Evolutionary conservation across 2,797 vertebrate genomes (phyloP).

Genomic region (Carapus acus): DNA sequence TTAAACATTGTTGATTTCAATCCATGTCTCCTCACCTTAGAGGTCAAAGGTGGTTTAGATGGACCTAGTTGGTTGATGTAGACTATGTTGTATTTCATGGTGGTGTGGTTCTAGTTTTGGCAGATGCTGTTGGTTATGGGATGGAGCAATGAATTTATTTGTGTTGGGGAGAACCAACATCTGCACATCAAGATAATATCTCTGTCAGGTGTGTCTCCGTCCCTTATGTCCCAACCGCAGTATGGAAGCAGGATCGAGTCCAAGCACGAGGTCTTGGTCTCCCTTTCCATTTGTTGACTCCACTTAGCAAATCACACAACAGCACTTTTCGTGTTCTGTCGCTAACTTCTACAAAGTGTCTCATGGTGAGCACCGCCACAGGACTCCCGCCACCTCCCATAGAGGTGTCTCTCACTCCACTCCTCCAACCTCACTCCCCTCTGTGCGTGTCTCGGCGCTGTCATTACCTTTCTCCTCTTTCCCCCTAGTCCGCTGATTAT

Average conservation of each 20-base stretch:
- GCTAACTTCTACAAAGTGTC: background rate
- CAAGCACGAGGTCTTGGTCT: constrained; percentile 30
- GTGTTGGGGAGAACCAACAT: too few relatives aligned
- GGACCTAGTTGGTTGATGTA: too few relatives aligned
- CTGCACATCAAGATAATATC: too few relatives aligned
- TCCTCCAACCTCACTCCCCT: background rate
- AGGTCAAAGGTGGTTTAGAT: too few relatives aligned
- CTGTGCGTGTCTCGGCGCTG: background rate
- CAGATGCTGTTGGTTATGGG: too few relatives aligned
- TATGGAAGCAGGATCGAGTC: constrained; percentile 36
- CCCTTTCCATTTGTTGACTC: constrained; percentile 8
- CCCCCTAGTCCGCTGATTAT: background rate
- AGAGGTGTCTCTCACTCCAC: background rate
- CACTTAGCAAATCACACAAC: constrained; percentile 3
- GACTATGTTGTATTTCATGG: too few relatives aligned
- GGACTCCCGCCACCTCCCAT: background rate
- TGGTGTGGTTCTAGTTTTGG: too few relatives aligned
- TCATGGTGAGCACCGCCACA: constrained; percentile 5
- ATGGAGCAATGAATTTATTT: too few relatives aligned
- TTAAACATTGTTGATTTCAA: too few relatives aligned
- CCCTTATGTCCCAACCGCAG: constrained; percentile 19
- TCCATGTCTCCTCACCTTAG: too few relatives aligned
- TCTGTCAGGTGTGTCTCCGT: too few relatives aligned
- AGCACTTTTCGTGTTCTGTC: constrained; percentile 7
- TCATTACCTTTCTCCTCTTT: background rate